phyloP scores from a whole-genome alignment of 2,113 vertebrate species.

The Lasiurus borealis region DNA sequence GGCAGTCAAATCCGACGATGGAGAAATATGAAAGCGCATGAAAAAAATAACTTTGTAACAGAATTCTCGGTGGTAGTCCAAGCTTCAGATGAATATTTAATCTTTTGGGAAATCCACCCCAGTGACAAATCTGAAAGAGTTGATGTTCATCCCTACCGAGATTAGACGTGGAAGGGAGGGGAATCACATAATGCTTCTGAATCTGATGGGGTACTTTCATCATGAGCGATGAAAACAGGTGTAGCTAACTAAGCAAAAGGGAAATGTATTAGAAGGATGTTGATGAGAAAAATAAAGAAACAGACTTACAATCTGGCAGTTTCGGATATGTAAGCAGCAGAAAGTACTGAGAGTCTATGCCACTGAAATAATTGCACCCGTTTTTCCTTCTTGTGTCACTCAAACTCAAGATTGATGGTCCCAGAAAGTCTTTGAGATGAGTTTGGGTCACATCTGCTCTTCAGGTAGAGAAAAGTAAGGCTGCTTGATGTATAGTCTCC shows the following conservation, averaged over 20 bases:
- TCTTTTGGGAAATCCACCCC: constrained; percentile 64
- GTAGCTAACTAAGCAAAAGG: not conserved
- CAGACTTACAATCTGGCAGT: not conserved
- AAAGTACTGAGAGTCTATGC: not conserved
- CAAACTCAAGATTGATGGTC: not conserved
- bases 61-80: constrained; percentile 20
- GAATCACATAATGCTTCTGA: not conserved
- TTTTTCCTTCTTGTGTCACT: not conserved
- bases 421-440: not conserved
- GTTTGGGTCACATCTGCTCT: not conserved
- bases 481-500: not conserved
- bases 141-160: not conserved
- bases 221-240: constrained; percentile 33
- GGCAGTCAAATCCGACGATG: constrained; percentile 41
- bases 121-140: constrained; percentile 47
- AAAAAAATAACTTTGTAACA: constrained; percentile 57
- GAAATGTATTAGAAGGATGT: not conserved
- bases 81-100: constrained; percentile 43
- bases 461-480: not conserved
- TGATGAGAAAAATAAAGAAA: not conserved
- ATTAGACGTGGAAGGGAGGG: not conserved
- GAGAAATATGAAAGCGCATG: constrained; percentile 57
- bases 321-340: not conserved
- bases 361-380: not conserved
- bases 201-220: not conserved